Evolutionary conservation across 2,797 vertebrate species (phyloP), one percentile per base, ranked within the genome.

Genomic region (Neosilurus hyrtlii): DNA sequence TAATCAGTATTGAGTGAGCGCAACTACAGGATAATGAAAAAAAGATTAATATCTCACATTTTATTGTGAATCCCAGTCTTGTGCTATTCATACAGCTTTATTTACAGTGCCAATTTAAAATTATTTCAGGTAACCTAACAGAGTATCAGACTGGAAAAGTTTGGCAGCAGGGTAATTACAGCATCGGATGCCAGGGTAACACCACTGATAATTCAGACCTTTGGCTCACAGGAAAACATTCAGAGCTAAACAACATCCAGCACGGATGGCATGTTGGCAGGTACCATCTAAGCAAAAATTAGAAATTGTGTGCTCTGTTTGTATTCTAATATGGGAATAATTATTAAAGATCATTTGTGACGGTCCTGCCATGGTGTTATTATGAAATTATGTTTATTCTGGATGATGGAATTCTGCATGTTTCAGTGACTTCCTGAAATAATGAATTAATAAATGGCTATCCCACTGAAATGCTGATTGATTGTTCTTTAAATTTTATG

Each of bases 341-440:
- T 65, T 72, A 51, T 59, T 61, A 57, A 51, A 26, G 66, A 20
- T 76, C 57, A 75, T 81, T 66, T 82, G 49, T 77, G 30, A 15
- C 8, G 35, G 20, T 83, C 66, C 24, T 70, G 37, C 51, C 67
- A 73, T 62, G 22, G 76, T 24, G 30, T 14, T 80, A 59, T 62
- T 62, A 35, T 82, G 26, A 76, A 82, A 63, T 74, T 10, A 78
- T 57, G 65, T 73, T 83, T 81, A 20, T 83, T 61, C 49, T 72
- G n/a, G 70, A 79, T 83, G 56, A 76, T 79, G 59, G 68, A 70
- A 74, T 57, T n/a, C 63, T 54, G 18, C 35, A 57, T 62, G 16
- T 63, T 49, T 12, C 20, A 6, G 12, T 4, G 3, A 61, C 30
- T 43, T 59, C 11, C 56, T 76, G 18, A 22, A 37, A 75, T 0